Evolutionary conservation across 1,140 invertebrate species (phyloP).

Genomic region (Mycetomoellerius zeteki): DNA sequence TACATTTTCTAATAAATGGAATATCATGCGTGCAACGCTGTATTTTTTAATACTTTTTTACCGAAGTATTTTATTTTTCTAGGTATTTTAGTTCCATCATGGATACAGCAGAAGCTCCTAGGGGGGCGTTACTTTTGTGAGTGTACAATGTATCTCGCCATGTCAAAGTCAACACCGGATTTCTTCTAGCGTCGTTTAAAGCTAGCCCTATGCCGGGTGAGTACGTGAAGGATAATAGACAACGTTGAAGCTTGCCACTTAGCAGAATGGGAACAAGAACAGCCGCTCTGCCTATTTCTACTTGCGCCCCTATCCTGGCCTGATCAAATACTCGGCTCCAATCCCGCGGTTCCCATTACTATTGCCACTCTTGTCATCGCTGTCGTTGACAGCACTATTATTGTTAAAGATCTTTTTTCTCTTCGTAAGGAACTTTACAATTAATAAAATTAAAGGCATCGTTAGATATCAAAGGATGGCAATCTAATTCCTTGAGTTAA

Average conservation of each 20-base stretch:
- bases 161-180: conserved; percentile 47
- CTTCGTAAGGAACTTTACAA: background rate
- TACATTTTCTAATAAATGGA: background rate
- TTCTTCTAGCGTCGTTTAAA: conserved; percentile 64
- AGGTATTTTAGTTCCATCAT: background rate
- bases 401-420: conserved; percentile 22
- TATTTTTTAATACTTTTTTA: background rate
- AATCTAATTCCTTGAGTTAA: too few relatives aligned
- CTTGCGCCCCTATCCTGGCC: conserved; percentile 79
- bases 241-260: conserved; percentile 79
- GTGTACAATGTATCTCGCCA: conserved; percentile 42
- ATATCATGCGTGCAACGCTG: background rate
- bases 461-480: too few relatives aligned
- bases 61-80: conserved; percentile 16
- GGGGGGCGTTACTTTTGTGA: background rate
- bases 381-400: conserved; percentile 68
- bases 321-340: conserved; percentile 83
- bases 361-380: conserved; percentile 68
- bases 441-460: background rate
- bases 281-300: conserved; percentile 83
- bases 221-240: conserved; percentile 75
- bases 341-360: conserved; percentile 77
- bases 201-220: conserved; percentile 65
- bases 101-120: background rate
- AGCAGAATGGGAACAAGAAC: conserved; percentile 84